Evolutionary conservation across 53 echinoderm and acorn worm species (phyloP), one percentile per base, ranked within the genome.

Genomic region (Mesocentrotus franciscanus): DNA sequence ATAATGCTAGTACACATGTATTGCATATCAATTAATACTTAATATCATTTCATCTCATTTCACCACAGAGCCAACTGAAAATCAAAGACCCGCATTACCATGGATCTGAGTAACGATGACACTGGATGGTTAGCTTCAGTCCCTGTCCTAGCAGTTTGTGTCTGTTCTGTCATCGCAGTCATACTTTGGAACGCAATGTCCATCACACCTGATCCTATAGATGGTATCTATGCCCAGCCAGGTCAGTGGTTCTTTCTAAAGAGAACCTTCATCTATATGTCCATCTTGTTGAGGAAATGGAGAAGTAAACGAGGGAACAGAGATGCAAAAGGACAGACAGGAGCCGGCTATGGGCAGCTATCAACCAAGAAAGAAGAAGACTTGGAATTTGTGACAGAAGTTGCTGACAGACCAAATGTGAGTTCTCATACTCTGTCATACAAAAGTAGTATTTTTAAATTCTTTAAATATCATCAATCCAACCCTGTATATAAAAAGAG

Each of bases 181-280:
- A 5, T 94, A 32, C 10, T 84, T 10, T 61, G 61, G 61, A 62
- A 84, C 27, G 61, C 81, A 12, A 39, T 94, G 4, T 9, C 18
- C 34, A 16, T 84, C 32, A 18, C 94, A 30, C 68, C 90, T 34
- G 61, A 20, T 68, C 96, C 95, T 33, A 61, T 96, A 60, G 93
- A 96, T 85, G 97, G 96, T 22, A 39, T 96, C 58, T 97, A 97
- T 85, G 96, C 97, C 24, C 60, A 90, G 49, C 97, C 96, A 6
- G 97, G 96, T 29, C 74, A 89, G 56, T 97, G 97, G 97, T 97
- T 95, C 79, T 18, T 85, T 9, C 24, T 95, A 1, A 97, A 97
- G 89, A 96, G 90, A 85, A 75, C 74, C 33, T 35, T 89, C 42
- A 94, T 95, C 90, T 93, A 90, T 30, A 29, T 96, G n/a, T 56